Base-by-base conservation (phyloP, 2,888 invertebrate species). In the Liodrosophila aerea region DNA sequence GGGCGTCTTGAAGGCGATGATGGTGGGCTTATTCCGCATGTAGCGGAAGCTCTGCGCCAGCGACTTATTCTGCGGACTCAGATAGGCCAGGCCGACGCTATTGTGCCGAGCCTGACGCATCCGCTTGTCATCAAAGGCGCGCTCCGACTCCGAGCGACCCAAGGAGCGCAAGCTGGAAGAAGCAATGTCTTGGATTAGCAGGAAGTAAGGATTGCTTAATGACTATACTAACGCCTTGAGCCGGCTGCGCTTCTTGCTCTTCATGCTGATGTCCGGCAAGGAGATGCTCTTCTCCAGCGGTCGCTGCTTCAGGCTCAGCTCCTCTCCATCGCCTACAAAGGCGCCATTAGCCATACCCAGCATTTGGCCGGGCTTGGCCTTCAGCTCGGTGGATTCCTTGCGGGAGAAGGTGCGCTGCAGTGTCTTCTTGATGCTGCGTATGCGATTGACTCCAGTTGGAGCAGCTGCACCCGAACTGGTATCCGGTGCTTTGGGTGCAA, bases 31-130 rank as follows among this genome's bases (percentile, higher is more conserved):
- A 73, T 94, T 94, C 39, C 97, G 90, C 96, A 97, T 96, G 87
- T 96, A 97, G n/a, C 96, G 92, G 90, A 96, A 96, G 87, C 95
- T 95, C 85, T 96, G 95, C 0, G 95, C 96, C 62, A 96, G 90
- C 0, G 95, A 94, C 76, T 93, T 94, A 87, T 95, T 94, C 87
- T 95, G 95, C 0, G 95, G 95, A 81, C 94, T 94, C 40, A 94
- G 89, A 88, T 95, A 94, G 1, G 94, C 94, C 69, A 93, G 85
- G 1, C 93, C 93, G n/a, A 93, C 89, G 5, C 93, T 92, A 80
- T 93, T 92, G 34, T 93, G 88, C 15, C 93, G 91, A 0, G 94
- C 94, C 22, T 92, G 91, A 4, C 92, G 91, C 65, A 95, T 92
- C 58, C 93, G 93, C 49, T 91, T 92, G 71, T 93, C 93, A 84